phyloP scores from a whole-genome alignment of 1,140 invertebrate genomes.

The Macrostomum lignano region DNA sequence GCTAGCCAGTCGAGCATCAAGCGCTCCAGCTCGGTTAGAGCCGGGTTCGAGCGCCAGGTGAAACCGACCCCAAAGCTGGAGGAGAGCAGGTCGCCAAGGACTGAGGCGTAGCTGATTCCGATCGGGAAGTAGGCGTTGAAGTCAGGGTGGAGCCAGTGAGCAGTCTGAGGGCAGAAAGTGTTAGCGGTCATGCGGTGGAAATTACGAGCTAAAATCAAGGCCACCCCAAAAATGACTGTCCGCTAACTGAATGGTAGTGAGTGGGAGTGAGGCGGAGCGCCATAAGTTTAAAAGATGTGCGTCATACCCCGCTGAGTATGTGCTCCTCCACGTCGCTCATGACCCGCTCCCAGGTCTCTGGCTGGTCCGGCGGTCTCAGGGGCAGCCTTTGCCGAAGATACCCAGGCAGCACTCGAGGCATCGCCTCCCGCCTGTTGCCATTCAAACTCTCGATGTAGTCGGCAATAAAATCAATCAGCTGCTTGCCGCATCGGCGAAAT shows the following conservation, averaged over 20 bases:
- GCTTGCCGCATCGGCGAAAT: conserved; percentile 57
- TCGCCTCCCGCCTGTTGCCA: conserved; percentile 48
- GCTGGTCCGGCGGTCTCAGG: conserved; percentile 46
- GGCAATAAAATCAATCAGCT: conserved; percentile 93
- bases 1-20: conserved; percentile 77
- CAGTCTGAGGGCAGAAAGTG: conserved; percentile 48
- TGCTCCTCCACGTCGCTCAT: too few relatives aligned
- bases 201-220: conserved; percentile 78
- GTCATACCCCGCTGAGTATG: too few relatives aligned
- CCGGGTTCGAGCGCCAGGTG: conserved; percentile 87
- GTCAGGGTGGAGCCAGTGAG: conserved; percentile 91
- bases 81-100: conserved; percentile 83
- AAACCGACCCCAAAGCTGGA: conserved; percentile 86
- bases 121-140: conserved; percentile 97
- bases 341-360: conserved; percentile 67
- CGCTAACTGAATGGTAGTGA: too few relatives aligned
- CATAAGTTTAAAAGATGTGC: too few relatives aligned
- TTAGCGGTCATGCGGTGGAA: too few relatives aligned
- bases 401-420: conserved; percentile 56
- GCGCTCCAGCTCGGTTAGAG: conserved; percentile 82
- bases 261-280: too few relatives aligned
- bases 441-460: conserved; percentile 37
- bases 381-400: conserved; percentile 56
- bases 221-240: conserved; percentile 67
- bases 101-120: conserved; percentile 82